phyloP scores from a whole-genome alignment of 1,140 invertebrate genomes.

The Apis cerana region DNA sequence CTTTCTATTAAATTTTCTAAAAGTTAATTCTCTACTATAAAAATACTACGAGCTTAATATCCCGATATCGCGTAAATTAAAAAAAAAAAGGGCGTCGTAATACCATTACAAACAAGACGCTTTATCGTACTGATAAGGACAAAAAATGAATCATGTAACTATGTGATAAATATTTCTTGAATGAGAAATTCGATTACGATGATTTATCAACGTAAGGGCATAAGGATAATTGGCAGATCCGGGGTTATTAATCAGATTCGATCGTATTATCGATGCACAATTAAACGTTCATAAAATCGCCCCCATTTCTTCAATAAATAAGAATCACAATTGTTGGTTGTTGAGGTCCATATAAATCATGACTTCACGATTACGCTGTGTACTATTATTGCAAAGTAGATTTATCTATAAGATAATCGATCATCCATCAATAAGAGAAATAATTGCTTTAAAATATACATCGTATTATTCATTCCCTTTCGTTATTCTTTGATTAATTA shows the following conservation, averaged over 20 bases:
- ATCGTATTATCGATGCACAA: no score
- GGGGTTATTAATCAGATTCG: neutral
- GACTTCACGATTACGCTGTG: neutral
- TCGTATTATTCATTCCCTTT: no score
- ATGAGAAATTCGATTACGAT: conserved; percentile 48
- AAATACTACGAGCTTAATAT: conserved; percentile 5
- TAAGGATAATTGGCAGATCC: neutral
- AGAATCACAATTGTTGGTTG: neutral
- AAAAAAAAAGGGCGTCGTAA: conserved; percentile 45
- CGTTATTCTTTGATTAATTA: no score
- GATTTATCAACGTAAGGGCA: conserved; percentile 2
- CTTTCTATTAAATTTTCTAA: no score
- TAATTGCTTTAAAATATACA: no score
- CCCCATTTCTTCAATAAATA: neutral
- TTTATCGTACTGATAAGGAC: conserved; percentile 63
- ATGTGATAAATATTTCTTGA: conserved; percentile 54
- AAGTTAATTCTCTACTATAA: neutral
- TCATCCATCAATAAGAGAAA: neutral
- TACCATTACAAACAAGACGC: conserved; percentile 62
- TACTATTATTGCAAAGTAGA: neutral
- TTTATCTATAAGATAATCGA: neutral
- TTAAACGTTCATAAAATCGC: neutral
- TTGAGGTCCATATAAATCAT: neutral
- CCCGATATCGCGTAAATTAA: neutral
- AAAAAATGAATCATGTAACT: conserved; percentile 63